Conservation (phyloP, 2,113 vertebrate species). For the Rhizomys pruinosus region DNA sequence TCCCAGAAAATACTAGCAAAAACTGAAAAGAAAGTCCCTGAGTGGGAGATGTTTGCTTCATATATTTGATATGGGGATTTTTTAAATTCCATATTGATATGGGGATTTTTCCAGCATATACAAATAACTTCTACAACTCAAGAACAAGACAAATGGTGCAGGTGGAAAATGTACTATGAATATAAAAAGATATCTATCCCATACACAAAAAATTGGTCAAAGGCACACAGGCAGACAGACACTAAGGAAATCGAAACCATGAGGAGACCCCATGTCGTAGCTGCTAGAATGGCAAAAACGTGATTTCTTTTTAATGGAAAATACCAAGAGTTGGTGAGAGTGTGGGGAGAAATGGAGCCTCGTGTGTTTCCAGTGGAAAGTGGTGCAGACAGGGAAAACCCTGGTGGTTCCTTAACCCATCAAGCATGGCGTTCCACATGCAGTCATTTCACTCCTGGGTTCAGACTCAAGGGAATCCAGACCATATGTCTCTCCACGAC, state of each 20-base stretch:
- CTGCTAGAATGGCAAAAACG: not conserved
- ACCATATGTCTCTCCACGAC: no score
- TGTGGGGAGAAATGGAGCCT: not conserved
- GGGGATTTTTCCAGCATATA: not conserved
- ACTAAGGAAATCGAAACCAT: not conserved
- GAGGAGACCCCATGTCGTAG: not conserved
- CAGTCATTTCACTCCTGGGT: not conserved
- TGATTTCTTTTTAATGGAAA: not conserved
- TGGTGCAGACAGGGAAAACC: not conserved
- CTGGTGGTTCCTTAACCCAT: not conserved
- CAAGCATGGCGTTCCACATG: not conserved
- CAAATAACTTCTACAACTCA: not conserved
- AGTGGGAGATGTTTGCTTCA: not conserved
- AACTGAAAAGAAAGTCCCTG: not conserved
- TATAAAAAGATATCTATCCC: not conserved
- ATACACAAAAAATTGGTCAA: not conserved
- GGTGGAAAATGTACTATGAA: not conserved
- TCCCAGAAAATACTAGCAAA: no score
- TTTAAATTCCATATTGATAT: no score
- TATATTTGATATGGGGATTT: not conserved
- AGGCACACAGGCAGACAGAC: not conserved
- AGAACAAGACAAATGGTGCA: not conserved
- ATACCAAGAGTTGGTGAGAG: not conserved
- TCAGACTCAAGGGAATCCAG: accelerated
- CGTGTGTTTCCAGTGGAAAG: not conserved